These are phyloP conservation scores for Embiotoca jacksoni DNA, from an alignment of 2,113 vertebrate genomes.

Conservation along the genomic window DNA sequence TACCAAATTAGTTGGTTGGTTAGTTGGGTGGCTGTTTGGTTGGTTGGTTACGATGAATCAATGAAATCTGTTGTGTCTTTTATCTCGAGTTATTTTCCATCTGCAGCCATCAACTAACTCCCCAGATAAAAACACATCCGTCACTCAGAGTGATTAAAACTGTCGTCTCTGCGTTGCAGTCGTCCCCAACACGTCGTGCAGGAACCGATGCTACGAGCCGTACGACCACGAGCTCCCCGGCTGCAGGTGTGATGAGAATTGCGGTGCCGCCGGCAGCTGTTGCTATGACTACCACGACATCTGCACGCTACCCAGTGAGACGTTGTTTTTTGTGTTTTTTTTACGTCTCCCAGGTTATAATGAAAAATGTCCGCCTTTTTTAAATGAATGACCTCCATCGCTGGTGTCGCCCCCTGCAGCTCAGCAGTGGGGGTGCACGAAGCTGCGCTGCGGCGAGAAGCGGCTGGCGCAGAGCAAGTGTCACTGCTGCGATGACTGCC, in stretches of 20 bases:
- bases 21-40: too few relatives aligned
- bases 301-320: conserved; percentile 73
- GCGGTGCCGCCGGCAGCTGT: conserved; percentile 62
- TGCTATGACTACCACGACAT: conserved; percentile 77
- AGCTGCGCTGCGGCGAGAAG: conserved; percentile 79
- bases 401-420: conserved; percentile 41
- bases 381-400: neutral
- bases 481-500: conserved; percentile 82
- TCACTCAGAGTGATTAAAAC: too few relatives aligned
- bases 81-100: too few relatives aligned
- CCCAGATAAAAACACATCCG: too few relatives aligned
- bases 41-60: too few relatives aligned
- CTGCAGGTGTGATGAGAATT: conserved; percentile 77
- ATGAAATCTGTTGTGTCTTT: too few relatives aligned
- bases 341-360: too few relatives aligned
- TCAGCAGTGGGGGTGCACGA: conserved; percentile 79
- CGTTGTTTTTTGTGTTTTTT: neutral
- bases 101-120: too few relatives aligned
- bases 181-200: conserved; percentile 61
- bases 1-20: too few relatives aligned
- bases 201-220: conserved; percentile 70
- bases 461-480: conserved; percentile 72
- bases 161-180: conserved; percentile 38
- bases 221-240: conserved; percentile 31
- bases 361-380: too few relatives aligned